Percentiles rank a stretch among this genome's conserved stretches.
Evolutionary conservation across 2,113 vertebrate genomes (phyloP).

Genomic region (Aphyosemion australe): DNA sequence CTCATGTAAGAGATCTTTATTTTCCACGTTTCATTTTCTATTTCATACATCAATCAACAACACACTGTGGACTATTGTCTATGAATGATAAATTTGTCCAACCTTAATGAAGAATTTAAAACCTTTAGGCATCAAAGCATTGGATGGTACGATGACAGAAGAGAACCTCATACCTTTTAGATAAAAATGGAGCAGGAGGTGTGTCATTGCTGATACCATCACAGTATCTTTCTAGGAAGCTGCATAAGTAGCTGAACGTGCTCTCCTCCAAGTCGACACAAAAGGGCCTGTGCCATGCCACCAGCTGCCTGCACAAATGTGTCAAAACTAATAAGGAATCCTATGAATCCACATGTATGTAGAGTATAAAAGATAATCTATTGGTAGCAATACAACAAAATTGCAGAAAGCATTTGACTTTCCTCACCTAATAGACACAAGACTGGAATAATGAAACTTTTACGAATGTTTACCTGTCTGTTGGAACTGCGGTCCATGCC

Average conservation of each 20-base stretch:
- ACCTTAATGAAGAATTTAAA: not conserved
- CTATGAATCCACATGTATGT: not conserved
- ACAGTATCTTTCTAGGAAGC: constrained; percentile 95
- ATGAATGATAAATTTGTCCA: no score
- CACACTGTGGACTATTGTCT: no score
- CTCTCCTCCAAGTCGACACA: constrained; percentile 98
- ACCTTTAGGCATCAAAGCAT: not conserved
- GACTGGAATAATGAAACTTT: no score
- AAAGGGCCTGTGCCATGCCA: constrained; percentile 97
- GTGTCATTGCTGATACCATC: constrained; percentile 91
- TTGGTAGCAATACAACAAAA: not conserved
- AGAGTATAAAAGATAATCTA: not conserved
- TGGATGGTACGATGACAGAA: not conserved
- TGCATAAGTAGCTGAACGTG: constrained; percentile 93
- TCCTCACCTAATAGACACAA: not conserved
- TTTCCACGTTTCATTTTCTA: no score
- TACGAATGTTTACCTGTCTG: constrained; percentile 86
- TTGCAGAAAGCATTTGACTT: not conserved
- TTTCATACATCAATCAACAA: no score
- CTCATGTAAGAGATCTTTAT: no score
- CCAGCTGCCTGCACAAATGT: constrained; percentile 84
- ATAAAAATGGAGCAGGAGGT: constrained; percentile 91
- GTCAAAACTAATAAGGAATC: not conserved
- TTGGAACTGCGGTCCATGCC: constrained; percentile 96
- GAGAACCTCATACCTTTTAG: constrained; percentile 84